These are phyloP conservation scores for Carterocephalus palaemon DNA, from an alignment of 2,888 invertebrate species.

Conservation along the genomic window DNA sequence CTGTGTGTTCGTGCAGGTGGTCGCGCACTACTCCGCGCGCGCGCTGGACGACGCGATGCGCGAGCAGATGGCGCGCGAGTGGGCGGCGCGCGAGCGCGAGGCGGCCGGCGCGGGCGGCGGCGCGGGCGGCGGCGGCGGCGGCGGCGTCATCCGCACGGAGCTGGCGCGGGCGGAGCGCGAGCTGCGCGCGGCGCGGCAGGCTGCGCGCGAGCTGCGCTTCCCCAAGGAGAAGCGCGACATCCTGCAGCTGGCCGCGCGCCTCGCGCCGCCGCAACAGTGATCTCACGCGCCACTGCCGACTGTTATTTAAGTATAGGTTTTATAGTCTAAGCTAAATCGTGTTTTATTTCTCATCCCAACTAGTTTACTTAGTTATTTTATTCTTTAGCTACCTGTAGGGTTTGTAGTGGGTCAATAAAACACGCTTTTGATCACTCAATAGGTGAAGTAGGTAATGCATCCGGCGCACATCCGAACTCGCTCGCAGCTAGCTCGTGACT, in stretches of 20 bases:
- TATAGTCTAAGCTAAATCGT: constrained; percentile 55
- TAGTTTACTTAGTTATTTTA: background rate
- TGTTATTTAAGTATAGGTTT: constrained; percentile 69
- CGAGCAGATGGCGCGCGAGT: constrained; percentile 96
- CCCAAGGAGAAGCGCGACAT: constrained; percentile 98
- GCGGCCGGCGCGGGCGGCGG: constrained; percentile 66
- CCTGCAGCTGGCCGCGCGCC: constrained; percentile 93
- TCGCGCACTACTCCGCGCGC: constrained; percentile 95
- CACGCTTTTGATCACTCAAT: too few relatives aligned
- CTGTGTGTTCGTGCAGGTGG: too few relatives aligned
- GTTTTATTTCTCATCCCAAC: constrained; percentile 47
- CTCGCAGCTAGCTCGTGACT: too few relatives aligned
- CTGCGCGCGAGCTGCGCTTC: constrained; percentile 93
- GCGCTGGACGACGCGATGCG: constrained; percentile 97
- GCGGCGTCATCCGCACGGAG: constrained; percentile 87
- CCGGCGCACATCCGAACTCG: too few relatives aligned
- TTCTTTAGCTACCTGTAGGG: background rate
- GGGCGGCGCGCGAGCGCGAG: constrained; percentile 86
- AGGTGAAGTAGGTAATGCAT: too few relatives aligned
- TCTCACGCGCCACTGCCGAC: constrained; percentile 49
- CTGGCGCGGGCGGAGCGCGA: constrained; percentile 91
- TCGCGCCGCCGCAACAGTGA: constrained; percentile 78
- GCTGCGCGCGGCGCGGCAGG: constrained; percentile 89
- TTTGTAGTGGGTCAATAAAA: too few relatives aligned
- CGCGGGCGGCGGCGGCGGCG: constrained; percentile 85